Percentiles rank a stretch among this genome's conserved stretches.
Conservation (phyloP, 2,113 vertebrate genomes). For the Urocitellus parryii region DNA sequence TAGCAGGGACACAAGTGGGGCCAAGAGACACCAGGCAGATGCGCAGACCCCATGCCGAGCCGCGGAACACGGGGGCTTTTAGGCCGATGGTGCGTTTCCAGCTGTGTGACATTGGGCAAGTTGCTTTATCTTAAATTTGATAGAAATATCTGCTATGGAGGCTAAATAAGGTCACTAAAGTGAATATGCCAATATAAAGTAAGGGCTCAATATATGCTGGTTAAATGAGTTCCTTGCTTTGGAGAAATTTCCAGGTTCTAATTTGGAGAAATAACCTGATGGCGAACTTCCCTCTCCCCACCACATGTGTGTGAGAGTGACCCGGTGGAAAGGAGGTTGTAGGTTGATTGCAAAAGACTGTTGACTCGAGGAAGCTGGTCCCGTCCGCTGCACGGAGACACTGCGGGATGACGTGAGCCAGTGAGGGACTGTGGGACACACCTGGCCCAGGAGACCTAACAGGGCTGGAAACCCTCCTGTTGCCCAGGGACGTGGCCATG, state of each 20-base stretch:
- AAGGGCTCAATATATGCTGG: neutral
- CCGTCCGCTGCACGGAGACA: too few species aligned
- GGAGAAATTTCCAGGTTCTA: constrained; percentile 29
- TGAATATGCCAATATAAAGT: neutral
- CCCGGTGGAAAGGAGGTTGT: neutral
- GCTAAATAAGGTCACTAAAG: neutral
- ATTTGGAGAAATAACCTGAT: neutral
- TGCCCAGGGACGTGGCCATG: neutral
- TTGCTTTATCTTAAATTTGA: neutral
- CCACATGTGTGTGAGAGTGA: neutral
- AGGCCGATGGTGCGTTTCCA: neutral
- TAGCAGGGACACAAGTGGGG: neutral
- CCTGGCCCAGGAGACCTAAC: neutral
- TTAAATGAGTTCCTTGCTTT: neutral
- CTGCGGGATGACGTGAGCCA: neutral
- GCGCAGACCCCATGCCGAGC: rapidly evolving
- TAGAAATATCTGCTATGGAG: neutral
- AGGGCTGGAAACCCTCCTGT: neutral
- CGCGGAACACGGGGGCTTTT: neutral
- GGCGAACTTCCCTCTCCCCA: neutral
- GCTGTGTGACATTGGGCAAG: neutral
- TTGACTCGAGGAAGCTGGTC: neutral
- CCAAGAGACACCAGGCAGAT: neutral
- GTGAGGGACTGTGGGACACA: too few species aligned
- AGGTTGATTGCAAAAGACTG: neutral